Evolutionary conservation across 2,797 vertebrate species (phyloP), one percentile per base, ranked within the genome.

Genomic region (Phyllotis vaccarum): DNA sequence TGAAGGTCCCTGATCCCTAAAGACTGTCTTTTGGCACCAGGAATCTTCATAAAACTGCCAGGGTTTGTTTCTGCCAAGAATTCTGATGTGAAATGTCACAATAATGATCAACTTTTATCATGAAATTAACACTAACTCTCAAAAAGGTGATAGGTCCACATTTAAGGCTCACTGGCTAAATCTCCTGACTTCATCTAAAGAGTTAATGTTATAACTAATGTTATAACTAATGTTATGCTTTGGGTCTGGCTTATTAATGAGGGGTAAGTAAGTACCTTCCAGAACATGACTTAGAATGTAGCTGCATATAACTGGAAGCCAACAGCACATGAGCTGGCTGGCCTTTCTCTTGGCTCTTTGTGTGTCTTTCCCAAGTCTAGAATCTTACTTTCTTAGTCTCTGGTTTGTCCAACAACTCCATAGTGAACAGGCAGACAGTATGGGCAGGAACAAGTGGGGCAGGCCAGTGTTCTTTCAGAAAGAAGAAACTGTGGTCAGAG

Each of bases 261-360:
- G 37, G 22, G 10, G 14, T 86, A 49, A 49, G 46, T 49, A 49
- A 49, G 46, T 49, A 49, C 46, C 9, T 49, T 49, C 54, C 75
- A 68, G 70, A 91, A 82, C 76, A 95, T 64, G 27, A 83, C 80
- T n/a, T 79, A 86, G 62, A 86, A 86, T 12, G 16, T 75, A 68
- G 40, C 62, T 49, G n/a, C 13, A 54, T 7, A 21, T 62, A 87
- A 90, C 6, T 34, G 27, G 29, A 52, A 64, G 66, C n/a, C 87
- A 54, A 54, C 19, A 64, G 81, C 83, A 78, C 56, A 81, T 2
- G 22, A 95, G 85, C 68, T 37, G 75, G 34, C 29, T 49, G 21
- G 49, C 21, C 40, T 80, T 81, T 89, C 66, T 58, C 60, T 76
- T 1, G 16, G 60, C 13, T 86, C 34, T 24, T 64, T 58, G 2